Percentiles rank a stretch among this genome's conserved stretches.
These are phyloP conservation scores for Dolichotis patagonum DNA, from an alignment of 2,113 vertebrate genomes.

Conservation along the genomic window DNA sequence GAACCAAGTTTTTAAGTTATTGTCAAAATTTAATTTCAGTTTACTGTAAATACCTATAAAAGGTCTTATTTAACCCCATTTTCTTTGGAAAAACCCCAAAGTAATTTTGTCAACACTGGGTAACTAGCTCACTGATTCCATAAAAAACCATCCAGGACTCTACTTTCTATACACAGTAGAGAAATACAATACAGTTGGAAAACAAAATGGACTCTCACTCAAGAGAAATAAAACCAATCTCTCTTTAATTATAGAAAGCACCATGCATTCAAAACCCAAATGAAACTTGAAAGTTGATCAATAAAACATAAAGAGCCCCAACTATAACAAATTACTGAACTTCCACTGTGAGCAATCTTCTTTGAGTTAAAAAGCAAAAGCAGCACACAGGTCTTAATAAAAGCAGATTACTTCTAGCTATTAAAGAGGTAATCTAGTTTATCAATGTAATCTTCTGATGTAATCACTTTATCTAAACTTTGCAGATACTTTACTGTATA, in stretches of 20 bases:
- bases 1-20: slow-evolving; percentile 37
- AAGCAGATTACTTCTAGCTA: background rate
- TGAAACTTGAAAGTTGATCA: slow-evolving; percentile 44
- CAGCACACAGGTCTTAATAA: slow-evolving; percentile 10
- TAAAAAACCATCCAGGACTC: slow-evolving; percentile 33
- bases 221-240: slow-evolving; percentile 54
- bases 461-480: background rate
- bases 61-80: slow-evolving; percentile 51
- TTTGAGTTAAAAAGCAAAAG: slow-evolving; percentile 56
- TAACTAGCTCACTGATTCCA: background rate
- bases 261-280: slow-evolving; percentile 57
- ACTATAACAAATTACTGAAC: slow-evolving; percentile 22
- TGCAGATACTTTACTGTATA: background rate
- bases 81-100: slow-evolving; percentile 38
- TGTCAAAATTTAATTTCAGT: slow-evolving; percentile 53
- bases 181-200: slow-evolving; percentile 27
- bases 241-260: slow-evolving; percentile 58
- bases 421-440: background rate
- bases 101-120: slow-evolving; percentile 7
- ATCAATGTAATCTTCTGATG: background rate
- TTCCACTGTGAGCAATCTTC: background rate
- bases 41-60: background rate
- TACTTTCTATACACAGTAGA: background rate
- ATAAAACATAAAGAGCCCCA: slow-evolving; percentile 46
- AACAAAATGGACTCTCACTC: slow-evolving; percentile 26